phyloP scores from a whole-genome alignment of 2,113 vertebrate species.

The Grantiella picta region DNA sequence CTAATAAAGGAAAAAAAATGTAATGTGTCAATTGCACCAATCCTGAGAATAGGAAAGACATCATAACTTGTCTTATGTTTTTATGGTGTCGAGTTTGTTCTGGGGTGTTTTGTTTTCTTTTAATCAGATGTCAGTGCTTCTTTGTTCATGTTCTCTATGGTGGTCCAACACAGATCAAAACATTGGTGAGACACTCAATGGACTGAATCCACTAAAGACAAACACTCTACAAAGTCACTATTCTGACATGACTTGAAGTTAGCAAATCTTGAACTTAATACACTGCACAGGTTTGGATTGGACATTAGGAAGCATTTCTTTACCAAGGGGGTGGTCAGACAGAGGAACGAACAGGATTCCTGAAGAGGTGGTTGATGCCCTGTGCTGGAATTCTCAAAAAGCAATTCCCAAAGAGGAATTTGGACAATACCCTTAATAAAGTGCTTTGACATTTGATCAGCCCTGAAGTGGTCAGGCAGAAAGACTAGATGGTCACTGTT shows the following conservation, averaged over 20 bases:
- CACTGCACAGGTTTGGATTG: not conserved
- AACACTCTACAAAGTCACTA: not conserved
- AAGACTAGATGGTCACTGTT: too few species aligned
- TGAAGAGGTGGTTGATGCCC: not conserved
- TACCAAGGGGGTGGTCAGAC: not conserved
- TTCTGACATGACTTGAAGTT: not conserved
- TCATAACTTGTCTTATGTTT: not conserved
- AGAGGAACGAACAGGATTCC: not conserved
- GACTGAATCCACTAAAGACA: not conserved
- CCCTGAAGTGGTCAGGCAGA: not conserved
- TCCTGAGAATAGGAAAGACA: not conserved
- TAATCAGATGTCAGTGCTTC: not conserved
- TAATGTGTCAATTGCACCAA: not conserved
- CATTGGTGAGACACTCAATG: not conserved
- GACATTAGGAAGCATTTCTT: not conserved
- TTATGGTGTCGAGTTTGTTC: not conserved
- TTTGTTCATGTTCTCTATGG: not conserved
- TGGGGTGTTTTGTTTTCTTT: not conserved
- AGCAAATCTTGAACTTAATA: not conserved
- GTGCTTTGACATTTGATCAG: not conserved
- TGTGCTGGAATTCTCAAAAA: too few species aligned
- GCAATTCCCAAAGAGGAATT: not conserved
- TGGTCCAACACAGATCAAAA: not conserved
- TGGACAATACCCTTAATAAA: not conserved
- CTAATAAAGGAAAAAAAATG: not conserved